Evolutionary conservation across 2,888 invertebrate genomes (phyloP).

Genomic region (Morpho deidamia): DNA sequence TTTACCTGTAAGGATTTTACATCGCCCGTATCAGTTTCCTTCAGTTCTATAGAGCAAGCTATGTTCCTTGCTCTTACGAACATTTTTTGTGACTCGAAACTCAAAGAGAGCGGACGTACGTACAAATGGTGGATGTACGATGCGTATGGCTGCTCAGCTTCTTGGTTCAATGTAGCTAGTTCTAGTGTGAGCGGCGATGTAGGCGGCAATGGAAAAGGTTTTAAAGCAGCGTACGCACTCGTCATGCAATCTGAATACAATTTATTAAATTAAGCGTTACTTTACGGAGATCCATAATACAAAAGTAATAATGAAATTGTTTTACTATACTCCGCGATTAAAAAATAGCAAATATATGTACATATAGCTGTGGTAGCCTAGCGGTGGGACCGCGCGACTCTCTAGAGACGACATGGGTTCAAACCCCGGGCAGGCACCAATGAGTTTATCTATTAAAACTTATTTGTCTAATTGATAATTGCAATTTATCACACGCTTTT

Average conservation of each 20-base stretch:
- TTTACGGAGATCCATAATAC: too few species aligned
- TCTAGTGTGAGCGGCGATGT: conserved; percentile 87
- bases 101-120: conserved; percentile 91
- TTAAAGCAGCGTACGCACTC: conserved; percentile 88
- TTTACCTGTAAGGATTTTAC: conserved; percentile 83
- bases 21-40: conserved; percentile 85
- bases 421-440: too few species aligned
- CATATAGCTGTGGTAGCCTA: too few species aligned
- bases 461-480: too few species aligned
- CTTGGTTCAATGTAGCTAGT: conserved; percentile 88
- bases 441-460: too few species aligned
- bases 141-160: conserved; percentile 87
- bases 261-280: background rate
- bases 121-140: conserved; percentile 94
- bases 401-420: too few species aligned
- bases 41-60: conserved; percentile 91
- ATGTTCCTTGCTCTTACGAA: conserved; percentile 97
- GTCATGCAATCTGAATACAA: conserved; percentile 86
- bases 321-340: too few species aligned
- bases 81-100: conserved; percentile 94
- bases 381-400: too few species aligned
- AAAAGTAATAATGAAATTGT: too few species aligned
- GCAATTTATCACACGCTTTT: too few species aligned
- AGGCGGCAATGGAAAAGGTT: conserved; percentile 91
- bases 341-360: too few species aligned